These are phyloP conservation scores for Platyscapa corneri DNA, from an alignment of 1,140 invertebrate species.

Conservation along the genomic window DNA sequence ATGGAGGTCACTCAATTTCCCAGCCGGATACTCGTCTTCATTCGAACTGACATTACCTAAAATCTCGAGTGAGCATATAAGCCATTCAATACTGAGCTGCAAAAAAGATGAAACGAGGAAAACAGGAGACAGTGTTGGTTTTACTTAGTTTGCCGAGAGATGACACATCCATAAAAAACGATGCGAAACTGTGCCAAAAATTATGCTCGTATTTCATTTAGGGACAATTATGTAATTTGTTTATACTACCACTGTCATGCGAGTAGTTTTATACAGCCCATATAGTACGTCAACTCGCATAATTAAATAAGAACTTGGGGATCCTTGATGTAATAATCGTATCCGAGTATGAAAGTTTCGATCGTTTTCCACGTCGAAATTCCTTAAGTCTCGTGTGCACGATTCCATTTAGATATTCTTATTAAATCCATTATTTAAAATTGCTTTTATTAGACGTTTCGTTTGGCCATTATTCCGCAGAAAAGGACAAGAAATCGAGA, in stretches of 20 bases:
- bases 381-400: no score
- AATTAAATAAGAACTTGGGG: no score
- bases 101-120: neutral
- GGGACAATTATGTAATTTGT: no score
- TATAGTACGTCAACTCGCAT: no score
- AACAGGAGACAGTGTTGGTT: neutral
- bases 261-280: no score
- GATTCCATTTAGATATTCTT: neutral
- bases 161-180: neutral
- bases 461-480: neutral
- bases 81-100: neutral
- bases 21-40: conserved; percentile 7
- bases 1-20: conserved; percentile 26
- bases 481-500: neutral
- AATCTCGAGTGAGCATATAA: neutral
- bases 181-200: neutral
- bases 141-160: neutral
- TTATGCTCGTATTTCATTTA: neutral
- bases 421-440: conserved; percentile 12
- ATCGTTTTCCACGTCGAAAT: no score
- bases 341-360: no score
- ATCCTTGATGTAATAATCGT: no score
- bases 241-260: no score
- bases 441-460: neutral
- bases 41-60: conserved; percentile 10